Evolutionary conservation across 92 coral and sea anemone genomes (phyloP), one percentile per base, ranked within the genome.

Genomic region (Epizoanthus stellaris): DNA sequence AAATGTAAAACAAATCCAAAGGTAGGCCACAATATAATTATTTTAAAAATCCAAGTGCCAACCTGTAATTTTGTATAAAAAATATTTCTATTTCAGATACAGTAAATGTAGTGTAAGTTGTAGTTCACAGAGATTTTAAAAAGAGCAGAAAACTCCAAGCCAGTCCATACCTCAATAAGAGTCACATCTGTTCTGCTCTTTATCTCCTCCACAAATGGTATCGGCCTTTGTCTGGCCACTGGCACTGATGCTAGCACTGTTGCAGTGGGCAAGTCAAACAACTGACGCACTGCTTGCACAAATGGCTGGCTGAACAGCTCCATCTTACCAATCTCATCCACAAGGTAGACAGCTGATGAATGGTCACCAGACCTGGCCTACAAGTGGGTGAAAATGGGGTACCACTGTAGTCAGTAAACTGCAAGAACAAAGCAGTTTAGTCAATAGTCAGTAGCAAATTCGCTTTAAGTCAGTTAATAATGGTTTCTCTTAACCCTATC

Each of bases 241-340:
- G 98, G 98, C 4, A 95, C 96, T 87, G 98, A 89, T 25, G 98
- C 96, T 56, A 95, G 82, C 14, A 91, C 77, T 60, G 88, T 86
- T 42, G 87, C 85, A 11, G 87, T 69, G 19, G 84, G 71, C 36
- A 76, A 68, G 23, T 84, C 90, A 84, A 95, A 91, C 73, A 95
- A 81, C 56, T 89, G 89, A n/a, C 82, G 88, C 25, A 95, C 94
- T 59, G 92, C 89, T 15, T 72, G 89, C 21, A 87, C 38, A 80
- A 93, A 95, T 45, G 89, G 66, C 70, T 86, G 81, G 61, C 98
- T 95, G 68, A 95, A 95, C 67, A 95, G 84, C 75, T 95, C 98
- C 98, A 95, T 95, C 86, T 95, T 95, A 20, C 98, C 98, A 47
- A 95, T 80, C 82, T 95, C 98, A 84, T 95, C 98, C 13, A 95